These are phyloP conservation scores for Phaonia tiefii DNA, from an alignment of 2,888 invertebrate species.

Conservation along the genomic window DNA sequence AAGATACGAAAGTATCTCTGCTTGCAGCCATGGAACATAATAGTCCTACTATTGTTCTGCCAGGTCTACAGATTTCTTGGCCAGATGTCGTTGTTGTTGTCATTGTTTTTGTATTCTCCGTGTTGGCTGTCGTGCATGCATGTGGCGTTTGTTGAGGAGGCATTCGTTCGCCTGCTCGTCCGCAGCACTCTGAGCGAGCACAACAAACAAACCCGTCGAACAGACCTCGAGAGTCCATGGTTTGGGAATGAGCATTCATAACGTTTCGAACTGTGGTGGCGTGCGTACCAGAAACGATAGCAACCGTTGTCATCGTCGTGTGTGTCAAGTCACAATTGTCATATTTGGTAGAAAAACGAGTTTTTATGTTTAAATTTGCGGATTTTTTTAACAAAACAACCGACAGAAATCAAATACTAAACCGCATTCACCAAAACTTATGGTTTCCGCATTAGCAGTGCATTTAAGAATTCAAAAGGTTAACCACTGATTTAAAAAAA, in stretches of 20 bases:
- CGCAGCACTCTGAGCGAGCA: conserved; percentile 21
- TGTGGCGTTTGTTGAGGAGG: conserved; percentile 61
- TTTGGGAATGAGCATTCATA: conserved; percentile 70
- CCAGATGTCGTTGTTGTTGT: conserved; percentile 40
- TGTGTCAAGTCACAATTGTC: conserved; percentile 44
- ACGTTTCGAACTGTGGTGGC: conserved; percentile 75
- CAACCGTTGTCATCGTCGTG: conserved; percentile 20
- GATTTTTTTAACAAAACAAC: conserved; percentile 22
- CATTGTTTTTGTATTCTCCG: conserved; percentile 57
- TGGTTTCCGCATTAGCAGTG: too few relatives aligned
- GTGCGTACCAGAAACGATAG: conserved; percentile 70
- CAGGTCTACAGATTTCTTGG: conserved; percentile 30
- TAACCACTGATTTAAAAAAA: neutral
- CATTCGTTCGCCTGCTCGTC: too few relatives aligned
- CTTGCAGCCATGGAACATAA: neutral
- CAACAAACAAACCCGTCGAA: conserved; percentile 57
- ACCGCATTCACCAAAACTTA: too few relatives aligned
- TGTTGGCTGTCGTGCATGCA: conserved; percentile 35
- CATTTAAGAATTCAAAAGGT: neutral
- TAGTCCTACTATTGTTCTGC: neutral
- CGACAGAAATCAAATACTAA: neutral
- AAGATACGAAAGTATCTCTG: conserved; percentile 4
- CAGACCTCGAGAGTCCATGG: conserved; percentile 68
- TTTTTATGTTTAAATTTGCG: conserved; percentile 44
- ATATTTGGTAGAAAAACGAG: conserved; percentile 47